phyloP scores from a whole-genome alignment of 2,797 vertebrate genomes.

The Telmatherina bonti region DNA sequence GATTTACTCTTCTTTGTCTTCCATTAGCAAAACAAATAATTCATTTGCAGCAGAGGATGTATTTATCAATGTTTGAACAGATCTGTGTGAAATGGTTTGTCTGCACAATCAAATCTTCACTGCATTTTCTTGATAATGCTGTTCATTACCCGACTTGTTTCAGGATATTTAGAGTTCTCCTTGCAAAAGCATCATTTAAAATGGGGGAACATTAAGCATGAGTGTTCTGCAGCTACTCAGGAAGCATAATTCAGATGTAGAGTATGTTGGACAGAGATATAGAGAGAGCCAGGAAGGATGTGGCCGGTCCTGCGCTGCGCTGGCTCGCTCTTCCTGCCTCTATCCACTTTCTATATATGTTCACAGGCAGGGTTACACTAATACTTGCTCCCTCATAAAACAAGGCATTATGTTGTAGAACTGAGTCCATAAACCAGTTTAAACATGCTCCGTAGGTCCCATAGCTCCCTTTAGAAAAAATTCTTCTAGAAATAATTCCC shows the following conservation, averaged over 20 bases:
- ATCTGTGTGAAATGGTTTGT: not conserved
- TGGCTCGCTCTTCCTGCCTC: slow-evolving; percentile 57
- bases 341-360: slow-evolving; percentile 40
- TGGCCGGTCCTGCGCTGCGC: slow-evolving; percentile 25
- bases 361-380: slow-evolving; percentile 39
- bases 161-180: not conserved
- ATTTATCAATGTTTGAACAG: slow-evolving; percentile 1
- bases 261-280: slow-evolving; percentile 37
- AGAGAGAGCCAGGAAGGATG: slow-evolving; percentile 63
- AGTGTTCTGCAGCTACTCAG: slow-evolving; percentile 27
- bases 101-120: slow-evolving; percentile 7
- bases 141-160: not conserved
- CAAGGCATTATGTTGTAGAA: slow-evolving; percentile 48
- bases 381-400: slow-evolving; percentile 58
- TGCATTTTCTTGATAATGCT: not conserved
- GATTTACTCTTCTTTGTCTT: not conserved
- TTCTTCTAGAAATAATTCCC: slow-evolving; percentile 60
- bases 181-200: not conserved
- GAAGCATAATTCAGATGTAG: slow-evolving; percentile 45
- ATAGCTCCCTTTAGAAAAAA: slow-evolving; percentile 46
- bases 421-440: slow-evolving; percentile 46
- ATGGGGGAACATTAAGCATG: slow-evolving; percentile 5
- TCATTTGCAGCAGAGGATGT: not conserved
- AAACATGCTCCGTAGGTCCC: slow-evolving; percentile 49
- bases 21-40: slow-evolving; percentile 3